Evolutionary conservation across 2,888 invertebrate genomes (phyloP), one percentile per base, ranked within the genome.

Genomic region (Brachyptera putata): DNA sequence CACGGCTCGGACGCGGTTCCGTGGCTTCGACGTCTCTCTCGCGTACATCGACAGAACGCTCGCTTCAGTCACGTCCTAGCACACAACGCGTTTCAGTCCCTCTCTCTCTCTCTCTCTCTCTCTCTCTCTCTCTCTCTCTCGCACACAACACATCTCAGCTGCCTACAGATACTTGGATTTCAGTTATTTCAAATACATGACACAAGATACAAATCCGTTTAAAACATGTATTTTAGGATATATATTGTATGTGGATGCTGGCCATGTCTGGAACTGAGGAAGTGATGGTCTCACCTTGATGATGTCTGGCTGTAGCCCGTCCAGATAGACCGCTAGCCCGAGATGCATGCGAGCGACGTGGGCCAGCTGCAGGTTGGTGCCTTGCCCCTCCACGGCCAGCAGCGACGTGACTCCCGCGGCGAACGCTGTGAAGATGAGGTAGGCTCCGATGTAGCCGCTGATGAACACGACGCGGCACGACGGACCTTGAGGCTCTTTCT

Each of bases 391-490:
- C 60, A 70, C 69, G 21, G 72, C 64, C 24, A 73, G 62, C 34
- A 72, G 63, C 1, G 73, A 73, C 4, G 72, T 73, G 37, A 73
- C 72, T 21, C 70, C 72, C 3, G 72, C 72, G 22, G 72, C 70
- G 63, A 73, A 73, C 22, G 70, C 71, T 1, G 73, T 73, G 56
- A 72, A 73, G 2, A 73, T 59, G 26, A 73, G 62, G 65, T 73
- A 73, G 1, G 71, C 65, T 60, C 66, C 69, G 16, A 72, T 30
- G 57, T 73, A 73, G 11, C 72, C 73, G 24, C 70, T 55, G 13
- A 73, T 66, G 58, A 73, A 72, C 24, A 72, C 69, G 0, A 61
- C 37, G 25, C 71, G 66, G 57, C 71, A 70, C 14, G 68, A 67
- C 58, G 70, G 68, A 56, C 72, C 70, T 53, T 65, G 65, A 7